Evolutionary conservation across 1,140 invertebrate species (phyloP), one percentile per base, ranked within the genome.

Genomic region (Eumeta japonica): DNA sequence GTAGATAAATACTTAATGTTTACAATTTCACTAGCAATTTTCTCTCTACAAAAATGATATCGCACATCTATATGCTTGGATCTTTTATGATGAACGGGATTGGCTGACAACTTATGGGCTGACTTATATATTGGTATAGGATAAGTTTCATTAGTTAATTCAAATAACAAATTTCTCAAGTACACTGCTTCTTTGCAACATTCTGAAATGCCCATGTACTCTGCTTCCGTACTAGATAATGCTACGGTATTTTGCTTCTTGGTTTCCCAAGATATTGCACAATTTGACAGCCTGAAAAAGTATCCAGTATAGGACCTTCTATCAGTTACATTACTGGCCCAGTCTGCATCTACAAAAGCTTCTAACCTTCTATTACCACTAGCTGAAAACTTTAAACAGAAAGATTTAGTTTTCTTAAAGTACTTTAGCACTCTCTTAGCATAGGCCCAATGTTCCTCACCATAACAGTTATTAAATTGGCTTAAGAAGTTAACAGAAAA

Each of bases 31-130:
- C 39, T 39, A 15, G n/a, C 2, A 16, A 46, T 29, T 11, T 1
- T 3, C 1, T 43, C 41, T 24, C 32, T 29, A 19, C 7, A 3
- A 37, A 40, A 45, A 37, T 40, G 43, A 10, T 40, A 32, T 3
- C 24, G 18, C 1, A 45, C 16, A 34, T 45, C 43, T 20, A 45
- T 37, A 36, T 38, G 35, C 20, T 44, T 39, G 1, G 42, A 12
- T 15, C n/a, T n/a, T n/a, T n/a, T n/a, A 18, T 35, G 32, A 10
- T 4, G 12, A 3, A 35, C 16, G 20, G 32, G 32, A 35, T 35
- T 35, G 3, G 4, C 2, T 13, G n/a, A 18, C 16, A 35, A 10
- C 16, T 35, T 35, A 5, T 35, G 32, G 5, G 32, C 32, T n/a
- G n/a, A n/a, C n/a, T n/a, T n/a, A n/a, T n/a, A n/a, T n/a, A n/a